Evolutionary conservation across 1,140 invertebrate species (phyloP).

Genomic region (Heliconius hewitsoni): DNA sequence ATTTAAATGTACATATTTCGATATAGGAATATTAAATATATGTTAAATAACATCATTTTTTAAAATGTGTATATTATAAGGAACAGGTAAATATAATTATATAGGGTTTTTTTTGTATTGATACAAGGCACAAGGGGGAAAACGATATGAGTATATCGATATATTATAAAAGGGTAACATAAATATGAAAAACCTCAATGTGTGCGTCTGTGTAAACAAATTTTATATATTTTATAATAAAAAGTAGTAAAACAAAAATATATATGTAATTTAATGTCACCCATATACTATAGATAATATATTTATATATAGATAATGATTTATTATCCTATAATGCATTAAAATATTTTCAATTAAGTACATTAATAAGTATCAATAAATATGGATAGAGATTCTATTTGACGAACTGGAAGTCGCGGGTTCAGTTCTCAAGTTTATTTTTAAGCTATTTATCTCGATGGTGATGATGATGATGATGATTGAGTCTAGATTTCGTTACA

Average conservation of each 20-base stretch:
- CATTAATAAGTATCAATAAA: no score
- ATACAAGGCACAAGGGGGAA: slow-evolving; percentile 7
- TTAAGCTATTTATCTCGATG: no score
- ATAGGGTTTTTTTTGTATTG: slow-evolving; percentile 2
- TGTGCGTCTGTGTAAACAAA: background rate
- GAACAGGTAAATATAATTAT: slow-evolving; percentile 9
- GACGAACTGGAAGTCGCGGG: background rate
- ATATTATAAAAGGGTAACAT: background rate
- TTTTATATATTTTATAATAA: background rate
- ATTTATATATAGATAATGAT: no score
- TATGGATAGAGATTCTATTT: background rate
- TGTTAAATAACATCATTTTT: background rate
- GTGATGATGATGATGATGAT: no score
- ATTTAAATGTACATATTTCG: slow-evolving; percentile 4
- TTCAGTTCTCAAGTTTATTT: background rate
- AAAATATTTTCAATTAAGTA: no score
- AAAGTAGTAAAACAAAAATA: background rate
- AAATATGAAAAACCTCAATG: background rate
- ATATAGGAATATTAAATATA: slow-evolving; percentile 2
- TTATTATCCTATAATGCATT: no score
- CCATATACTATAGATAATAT: no score
- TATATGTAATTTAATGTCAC: no score
- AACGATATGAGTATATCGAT: slow-evolving; percentile 12
- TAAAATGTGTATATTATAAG: slow-evolving; percentile 4
- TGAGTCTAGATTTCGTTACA: no score